Percentiles rank a stretch among this genome's conserved stretches.
phyloP scores from a whole-genome alignment of 2,888 invertebrate genomes.

The Caenorhabditis parvicauda region DNA sequence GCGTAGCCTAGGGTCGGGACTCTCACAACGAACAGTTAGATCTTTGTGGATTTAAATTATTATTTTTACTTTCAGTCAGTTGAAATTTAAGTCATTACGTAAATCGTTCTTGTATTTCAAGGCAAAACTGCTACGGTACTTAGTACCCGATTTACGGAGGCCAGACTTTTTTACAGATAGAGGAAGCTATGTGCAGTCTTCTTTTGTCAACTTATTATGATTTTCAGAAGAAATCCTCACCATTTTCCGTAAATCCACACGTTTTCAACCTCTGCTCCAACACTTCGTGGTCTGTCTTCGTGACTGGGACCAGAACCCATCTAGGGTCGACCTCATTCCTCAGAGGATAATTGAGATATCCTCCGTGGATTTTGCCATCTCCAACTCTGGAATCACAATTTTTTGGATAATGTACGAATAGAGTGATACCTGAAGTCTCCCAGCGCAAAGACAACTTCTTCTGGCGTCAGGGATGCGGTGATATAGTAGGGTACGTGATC shows the following conservation, averaged over 20 bases:
- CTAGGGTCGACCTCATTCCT: slow-evolving; percentile 31
- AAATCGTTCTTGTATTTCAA: no score
- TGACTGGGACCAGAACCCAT: slow-evolving; percentile 46
- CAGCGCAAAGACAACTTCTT: slow-evolving; percentile 41
- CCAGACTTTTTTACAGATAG: no score
- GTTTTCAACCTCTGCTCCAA: slow-evolving; percentile 43
- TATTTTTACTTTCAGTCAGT: no score
- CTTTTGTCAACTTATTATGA: neutral
- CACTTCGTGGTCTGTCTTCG: slow-evolving; percentile 44
- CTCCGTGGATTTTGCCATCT: slow-evolving; percentile 49
- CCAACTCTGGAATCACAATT: slow-evolving; percentile 34
- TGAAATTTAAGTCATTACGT: no score
- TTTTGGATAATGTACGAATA: neutral
- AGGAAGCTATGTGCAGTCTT: no score
- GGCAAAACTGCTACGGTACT: no score
- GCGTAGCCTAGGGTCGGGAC: no score
- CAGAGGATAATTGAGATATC: slow-evolving; percentile 52
- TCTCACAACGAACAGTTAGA: no score
- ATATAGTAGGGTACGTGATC: slow-evolving; percentile 51
- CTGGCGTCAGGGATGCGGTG: slow-evolving; percentile 39
- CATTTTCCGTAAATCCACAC: slow-evolving; percentile 46
- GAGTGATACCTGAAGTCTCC: neutral
- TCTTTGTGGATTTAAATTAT: no score
- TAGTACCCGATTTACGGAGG: no score
- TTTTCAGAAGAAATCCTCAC: slow-evolving; percentile 5